A percentile compares a stretch with the other conserved stretches of the same genome.
phyloP scores from a whole-genome alignment of 2,113 vertebrate species.

The Clarias gariepinus region DNA sequence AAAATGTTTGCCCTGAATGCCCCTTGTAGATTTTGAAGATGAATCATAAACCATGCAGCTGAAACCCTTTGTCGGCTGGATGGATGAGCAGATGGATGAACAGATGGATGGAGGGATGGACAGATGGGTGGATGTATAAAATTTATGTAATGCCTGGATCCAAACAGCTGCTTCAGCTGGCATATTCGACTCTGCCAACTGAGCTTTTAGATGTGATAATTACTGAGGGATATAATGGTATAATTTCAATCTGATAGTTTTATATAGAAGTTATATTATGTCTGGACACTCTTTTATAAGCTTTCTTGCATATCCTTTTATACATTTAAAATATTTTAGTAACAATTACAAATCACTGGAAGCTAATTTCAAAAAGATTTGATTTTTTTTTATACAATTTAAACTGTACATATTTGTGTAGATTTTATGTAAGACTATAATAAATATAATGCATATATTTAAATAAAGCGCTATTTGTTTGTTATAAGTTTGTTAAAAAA shows the following conservation, averaged over 20 bases:
- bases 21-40: background rate
- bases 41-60: background rate
- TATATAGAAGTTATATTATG: too few species aligned
- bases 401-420: background rate
- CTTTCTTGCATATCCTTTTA: background rate
- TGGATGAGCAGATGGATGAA: background rate
- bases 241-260: too few species aligned
- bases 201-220: background rate
- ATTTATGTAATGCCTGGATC: background rate
- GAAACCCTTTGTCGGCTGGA: background rate
- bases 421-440: background rate
- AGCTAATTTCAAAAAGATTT: too few species aligned
- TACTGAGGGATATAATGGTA: background rate
- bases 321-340: background rate
- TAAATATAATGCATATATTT: background rate
- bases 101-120: background rate
- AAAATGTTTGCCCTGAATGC: too few species aligned
- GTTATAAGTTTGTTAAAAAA: too few species aligned
- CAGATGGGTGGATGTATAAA: background rate
- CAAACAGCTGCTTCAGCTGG: background rate
- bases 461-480: background rate
- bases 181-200: too few species aligned
- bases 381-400: background rate
- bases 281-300: too few species aligned
- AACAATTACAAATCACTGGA: background rate